Conservation (phyloP, 2,113 vertebrate genomes). For the Calyptomena viridis region DNA sequence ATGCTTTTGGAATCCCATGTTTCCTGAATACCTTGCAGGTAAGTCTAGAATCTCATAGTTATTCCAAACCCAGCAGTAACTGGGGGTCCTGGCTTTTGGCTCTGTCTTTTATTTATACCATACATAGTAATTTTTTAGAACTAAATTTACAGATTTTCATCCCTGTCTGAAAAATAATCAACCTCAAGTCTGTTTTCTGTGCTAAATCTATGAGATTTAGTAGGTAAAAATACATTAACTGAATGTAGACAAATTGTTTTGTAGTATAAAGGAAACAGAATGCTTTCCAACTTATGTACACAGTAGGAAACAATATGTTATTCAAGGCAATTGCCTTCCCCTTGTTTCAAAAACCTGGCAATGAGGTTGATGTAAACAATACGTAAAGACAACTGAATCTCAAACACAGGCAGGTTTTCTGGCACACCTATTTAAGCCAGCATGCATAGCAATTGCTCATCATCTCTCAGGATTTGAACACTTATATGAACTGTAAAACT, state of each 20-base stretch:
- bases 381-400: neutral
- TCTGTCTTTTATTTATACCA: neutral
- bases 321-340: slow-evolving; percentile 1
- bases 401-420: neutral
- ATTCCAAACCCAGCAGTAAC: neutral
- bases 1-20: neutral
- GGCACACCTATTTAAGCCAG: neutral
- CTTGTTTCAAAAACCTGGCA: neutral
- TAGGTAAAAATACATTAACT: slow-evolving; percentile 16
- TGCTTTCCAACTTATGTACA: slow-evolving; percentile 3
- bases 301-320: slow-evolving; percentile 7
- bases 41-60: neutral
- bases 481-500: neutral
- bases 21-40: neutral
- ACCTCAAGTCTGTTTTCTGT: slow-evolving; percentile 3
- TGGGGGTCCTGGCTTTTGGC: neutral
- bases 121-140: neutral
- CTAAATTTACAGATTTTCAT: neutral
- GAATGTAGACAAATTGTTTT: neutral
- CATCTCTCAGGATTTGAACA: neutral
- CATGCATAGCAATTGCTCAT: neutral
- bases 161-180: neutral
- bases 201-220: neutral
- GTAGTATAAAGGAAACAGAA: neutral
- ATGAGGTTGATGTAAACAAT: slow-evolving; percentile 5